A percentile compares a stretch with the other conserved stretches of the same genome.
Evolutionary conservation across 2,888 invertebrate genomes (phyloP).

Genomic region (Koerneria pararmatus): DNA sequence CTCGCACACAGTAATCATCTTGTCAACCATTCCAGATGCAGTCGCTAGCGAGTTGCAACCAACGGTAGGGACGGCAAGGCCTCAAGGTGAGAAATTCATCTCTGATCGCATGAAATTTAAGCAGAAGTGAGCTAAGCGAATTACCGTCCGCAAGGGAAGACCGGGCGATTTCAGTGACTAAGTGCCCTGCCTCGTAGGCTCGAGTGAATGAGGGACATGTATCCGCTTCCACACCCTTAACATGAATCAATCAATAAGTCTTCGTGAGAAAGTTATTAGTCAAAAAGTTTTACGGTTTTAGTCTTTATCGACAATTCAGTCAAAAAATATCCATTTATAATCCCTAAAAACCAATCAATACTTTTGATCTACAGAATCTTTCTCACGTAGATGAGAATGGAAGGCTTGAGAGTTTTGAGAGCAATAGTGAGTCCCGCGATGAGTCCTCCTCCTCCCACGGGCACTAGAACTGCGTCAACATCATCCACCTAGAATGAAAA

Average conservation of each 20-base stretch:
- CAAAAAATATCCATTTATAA: not conserved
- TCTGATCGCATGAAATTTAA: not conserved
- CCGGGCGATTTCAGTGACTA: conserved; percentile 69
- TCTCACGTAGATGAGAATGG: conserved; percentile 63
- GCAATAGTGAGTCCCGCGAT: conserved; percentile 85
- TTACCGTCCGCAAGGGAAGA: conserved; percentile 80
- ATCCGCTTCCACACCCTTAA: conserved; percentile 81
- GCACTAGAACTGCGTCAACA: conserved; percentile 82
- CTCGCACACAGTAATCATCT: conserved; percentile 60
- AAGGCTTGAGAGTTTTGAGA: conserved; percentile 78
- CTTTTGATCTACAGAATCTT: not conserved
- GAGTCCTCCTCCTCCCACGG: conserved; percentile 85
- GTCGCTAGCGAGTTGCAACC: conserved; percentile 81
- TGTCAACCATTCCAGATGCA: conserved; percentile 72
- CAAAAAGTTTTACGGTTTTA: not conserved
- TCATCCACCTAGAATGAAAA: conserved; percentile 63
- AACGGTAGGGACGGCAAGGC: conserved; percentile 78
- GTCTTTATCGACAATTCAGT: not conserved
- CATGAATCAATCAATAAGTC: conserved; percentile 15
- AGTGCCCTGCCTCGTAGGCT: conserved; percentile 72
- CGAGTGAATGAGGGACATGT: conserved; percentile 80
- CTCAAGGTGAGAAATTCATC: conserved; percentile 49
- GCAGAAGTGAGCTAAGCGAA: not conserved
- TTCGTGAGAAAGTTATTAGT: not conserved
- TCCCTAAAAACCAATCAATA: not conserved